phyloP scores from a whole-genome alignment of 2,113 vertebrate species.

The Atractosteus spatula region DNA sequence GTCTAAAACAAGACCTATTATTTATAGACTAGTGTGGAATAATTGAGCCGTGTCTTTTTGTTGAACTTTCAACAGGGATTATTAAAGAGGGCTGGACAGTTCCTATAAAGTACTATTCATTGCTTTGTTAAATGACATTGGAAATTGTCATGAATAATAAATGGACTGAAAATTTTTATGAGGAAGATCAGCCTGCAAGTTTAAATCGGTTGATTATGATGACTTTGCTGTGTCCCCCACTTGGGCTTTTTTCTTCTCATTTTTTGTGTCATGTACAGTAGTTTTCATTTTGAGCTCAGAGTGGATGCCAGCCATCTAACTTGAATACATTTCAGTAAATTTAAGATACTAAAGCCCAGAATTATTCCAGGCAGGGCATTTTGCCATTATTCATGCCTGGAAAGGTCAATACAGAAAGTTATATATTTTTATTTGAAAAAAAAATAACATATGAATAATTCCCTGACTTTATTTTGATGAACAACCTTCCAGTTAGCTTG shows the following conservation, averaged over 20 bases:
- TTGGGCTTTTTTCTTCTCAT: conserved; percentile 14
- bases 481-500: no score
- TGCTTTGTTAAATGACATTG: conserved; percentile 39
- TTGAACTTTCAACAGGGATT: conserved; percentile 25
- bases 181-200: conserved; percentile 44
- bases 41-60: conserved; percentile 14
- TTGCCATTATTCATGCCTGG: no score
- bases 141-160: conserved; percentile 50
- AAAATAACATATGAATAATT: no score
- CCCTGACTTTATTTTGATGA: no score
- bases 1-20: not conserved
- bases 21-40: conserved; percentile 1
- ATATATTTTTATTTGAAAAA: no score
- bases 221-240: conserved; percentile 32
- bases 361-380: no score
- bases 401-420: no score
- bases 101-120: conserved; percentile 36
- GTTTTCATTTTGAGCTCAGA: conserved; percentile 24
- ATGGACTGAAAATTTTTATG: conserved; percentile 48
- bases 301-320: conserved; percentile 7
- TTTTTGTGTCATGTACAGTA: conserved; percentile 24
- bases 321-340: conserved; percentile 34
- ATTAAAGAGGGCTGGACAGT: conserved; percentile 39
- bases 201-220: conserved; percentile 27
- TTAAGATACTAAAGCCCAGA: conserved; percentile 27